Base-by-base conservation (phyloP, 1,140 invertebrate species). In the Bombus confusus region DNA sequence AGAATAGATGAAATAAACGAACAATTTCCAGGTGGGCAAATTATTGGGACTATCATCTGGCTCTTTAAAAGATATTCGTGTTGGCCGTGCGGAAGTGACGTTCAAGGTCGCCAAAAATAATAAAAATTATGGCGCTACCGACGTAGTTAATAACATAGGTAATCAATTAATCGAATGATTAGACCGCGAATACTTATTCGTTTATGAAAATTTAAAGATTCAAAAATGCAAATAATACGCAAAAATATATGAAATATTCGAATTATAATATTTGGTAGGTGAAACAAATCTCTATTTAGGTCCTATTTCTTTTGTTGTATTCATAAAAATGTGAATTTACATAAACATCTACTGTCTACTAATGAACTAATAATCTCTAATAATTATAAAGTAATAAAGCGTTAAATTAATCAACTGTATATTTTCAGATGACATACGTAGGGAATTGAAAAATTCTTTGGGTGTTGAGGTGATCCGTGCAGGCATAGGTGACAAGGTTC, bases 401-500 rank as follows among this genome's bases (percentile, higher is more conserved):
- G 43, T 18, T 2, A 62, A 47, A 69, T 57, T 62, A 31, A 71
- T 25, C 31, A 8, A 86, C 80, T 91, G 76, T 69, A 85, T 39
- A 69, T 57, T 88, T 96, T 71, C 92, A 97, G 97, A 96, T 91
- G 93, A 95, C 9, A 96, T 97, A 81, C 96, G 96, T 83, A 95
- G 96, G 6, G 92, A 96, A 86, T 90, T 98, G n/a, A 95, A 96
- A 81, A 93, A 95, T 39, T 92, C 95, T 80, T 95, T 96, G 25
- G 96, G 96, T 34, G 95, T 97, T 12, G 96, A 96, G 88, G 96
- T 98, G n/a, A 94, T 96, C 37, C 95, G 96, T 75, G 96, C 97
- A 59, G 98, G 97, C n/a, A 96, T 98, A 77, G 97, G 97, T 43
- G 97, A 98, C 92, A 97, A 97, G 95, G 98, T 98, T 79, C 78